phyloP scores from a whole-genome alignment of 1,140 invertebrate species.

The Nomia melanderi region DNA sequence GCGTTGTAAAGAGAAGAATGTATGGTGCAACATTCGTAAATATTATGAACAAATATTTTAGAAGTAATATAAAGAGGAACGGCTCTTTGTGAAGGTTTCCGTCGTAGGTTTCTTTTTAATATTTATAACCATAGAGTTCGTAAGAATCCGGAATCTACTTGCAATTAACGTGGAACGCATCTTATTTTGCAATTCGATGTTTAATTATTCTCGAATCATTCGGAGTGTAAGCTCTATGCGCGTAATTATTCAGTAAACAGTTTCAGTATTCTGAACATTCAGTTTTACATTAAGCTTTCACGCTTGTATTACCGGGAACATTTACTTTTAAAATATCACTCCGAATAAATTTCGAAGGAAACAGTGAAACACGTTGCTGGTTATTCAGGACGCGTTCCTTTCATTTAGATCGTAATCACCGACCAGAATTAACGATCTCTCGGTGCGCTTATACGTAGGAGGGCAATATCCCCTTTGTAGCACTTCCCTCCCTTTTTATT shows the following conservation, averaged over 20 bases:
- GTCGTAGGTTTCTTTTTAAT: too few species aligned
- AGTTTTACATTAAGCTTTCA: background rate
- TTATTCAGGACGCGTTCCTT: constrained; percentile 40
- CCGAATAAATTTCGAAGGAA: background rate
- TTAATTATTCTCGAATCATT: too few species aligned
- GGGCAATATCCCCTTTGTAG: constrained; percentile 54
- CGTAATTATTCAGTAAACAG: background rate
- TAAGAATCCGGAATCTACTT: too few species aligned
- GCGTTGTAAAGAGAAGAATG: too few species aligned
- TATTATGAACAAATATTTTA: too few species aligned
- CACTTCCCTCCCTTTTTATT: constrained; percentile 49
- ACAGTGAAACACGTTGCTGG: constrained; percentile 14
- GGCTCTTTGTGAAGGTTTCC: too few species aligned
- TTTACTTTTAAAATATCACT: background rate
- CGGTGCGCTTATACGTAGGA: constrained; percentile 47
- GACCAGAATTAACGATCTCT: constrained; percentile 54
- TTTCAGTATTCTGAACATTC: background rate
- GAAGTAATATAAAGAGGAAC: too few species aligned
- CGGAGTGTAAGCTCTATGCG: too few species aligned
- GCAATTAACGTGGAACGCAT: too few species aligned
- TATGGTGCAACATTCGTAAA: too few species aligned
- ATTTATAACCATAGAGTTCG: too few species aligned
- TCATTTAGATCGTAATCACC: constrained; percentile 51
- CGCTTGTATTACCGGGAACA: background rate
- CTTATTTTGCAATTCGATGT: too few species aligned